Percentiles rank a stretch among this genome's conserved stretches.
phyloP scores from a whole-genome alignment of 2,888 invertebrate species.

The Eupithecia subumbrata region DNA sequence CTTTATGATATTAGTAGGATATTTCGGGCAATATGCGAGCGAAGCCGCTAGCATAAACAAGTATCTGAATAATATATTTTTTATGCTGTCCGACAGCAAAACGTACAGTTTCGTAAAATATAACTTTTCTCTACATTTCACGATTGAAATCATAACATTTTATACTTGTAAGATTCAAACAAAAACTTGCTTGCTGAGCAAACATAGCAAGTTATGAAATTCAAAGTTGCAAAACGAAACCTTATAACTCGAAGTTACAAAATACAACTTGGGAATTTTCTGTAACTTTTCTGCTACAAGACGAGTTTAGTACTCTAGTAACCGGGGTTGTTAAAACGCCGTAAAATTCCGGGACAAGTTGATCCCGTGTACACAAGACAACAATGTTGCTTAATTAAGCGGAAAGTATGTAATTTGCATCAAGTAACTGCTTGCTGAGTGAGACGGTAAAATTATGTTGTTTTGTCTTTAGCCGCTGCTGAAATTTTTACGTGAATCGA shows the following conservation, averaged over 20 bases:
- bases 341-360: constrained; percentile 12
- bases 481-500: background rate
- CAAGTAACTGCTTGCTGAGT: constrained; percentile 41
- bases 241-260: constrained; percentile 12
- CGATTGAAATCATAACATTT: background rate
- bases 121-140: background rate
- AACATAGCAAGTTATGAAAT: background rate
- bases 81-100: background rate
- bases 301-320: no score
- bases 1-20: no score
- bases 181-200: background rate
- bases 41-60: background rate
- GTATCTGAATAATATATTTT: background rate
- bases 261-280: background rate
- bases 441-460: constrained; percentile 23
- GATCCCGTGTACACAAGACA: constrained; percentile 35
- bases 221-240: background rate
- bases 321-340: constrained; percentile 9
- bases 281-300: constrained; percentile 10
- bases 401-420: constrained; percentile 58
- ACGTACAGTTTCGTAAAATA: background rate
- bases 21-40: no score
- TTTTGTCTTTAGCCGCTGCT: background rate
- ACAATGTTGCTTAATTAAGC: constrained; percentile 48
- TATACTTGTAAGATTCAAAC: background rate